A percentile compares a stretch with the other conserved stretches of the same genome.
Conservation (phyloP, 1,140 invertebrate species). For the Carposina sasakii region DNA sequence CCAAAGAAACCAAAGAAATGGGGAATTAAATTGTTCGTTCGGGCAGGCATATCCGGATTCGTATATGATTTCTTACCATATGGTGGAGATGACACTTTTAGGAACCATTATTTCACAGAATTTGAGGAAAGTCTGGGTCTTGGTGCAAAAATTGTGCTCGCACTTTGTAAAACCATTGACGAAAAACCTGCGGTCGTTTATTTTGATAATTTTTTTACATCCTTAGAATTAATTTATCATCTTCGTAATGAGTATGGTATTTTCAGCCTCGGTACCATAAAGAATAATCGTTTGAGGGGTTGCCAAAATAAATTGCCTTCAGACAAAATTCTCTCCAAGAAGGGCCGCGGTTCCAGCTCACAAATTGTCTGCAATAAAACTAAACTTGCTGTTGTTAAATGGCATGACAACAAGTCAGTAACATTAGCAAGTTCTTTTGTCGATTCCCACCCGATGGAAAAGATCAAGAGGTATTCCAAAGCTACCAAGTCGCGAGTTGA, state of each 20-base stretch:
- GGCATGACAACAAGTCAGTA: conserved; percentile 56
- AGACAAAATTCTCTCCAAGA: conserved; percentile 35
- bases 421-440: conserved; percentile 46
- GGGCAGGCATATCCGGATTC: too few relatives aligned
- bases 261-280: conserved; percentile 28
- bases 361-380: conserved; percentile 16
- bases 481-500: conserved; percentile 30
- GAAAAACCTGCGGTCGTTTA: conserved; percentile 11
- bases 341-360: conserved; percentile 18
- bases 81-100: too few relatives aligned
- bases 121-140: too few relatives aligned
- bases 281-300: conserved; percentile 22
- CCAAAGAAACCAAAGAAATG: conserved; percentile 3
- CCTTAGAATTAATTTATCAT: too few relatives aligned
- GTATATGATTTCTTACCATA: too few relatives aligned
- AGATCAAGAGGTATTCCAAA: conserved; percentile 37
- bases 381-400: conserved; percentile 39
- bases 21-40: too few relatives aligned
- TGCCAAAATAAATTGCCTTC: conserved; percentile 17
- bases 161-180: conserved; percentile 15
- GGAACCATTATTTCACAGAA: too few relatives aligned
- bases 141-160: too few relatives aligned
- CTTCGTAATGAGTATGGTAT: conserved; percentile 27
- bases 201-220: conserved; percentile 34
- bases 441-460: conserved; percentile 29